Evolutionary conservation across 1,140 invertebrate genomes (phyloP).

Genomic region (Brachionus sp.): DNA sequence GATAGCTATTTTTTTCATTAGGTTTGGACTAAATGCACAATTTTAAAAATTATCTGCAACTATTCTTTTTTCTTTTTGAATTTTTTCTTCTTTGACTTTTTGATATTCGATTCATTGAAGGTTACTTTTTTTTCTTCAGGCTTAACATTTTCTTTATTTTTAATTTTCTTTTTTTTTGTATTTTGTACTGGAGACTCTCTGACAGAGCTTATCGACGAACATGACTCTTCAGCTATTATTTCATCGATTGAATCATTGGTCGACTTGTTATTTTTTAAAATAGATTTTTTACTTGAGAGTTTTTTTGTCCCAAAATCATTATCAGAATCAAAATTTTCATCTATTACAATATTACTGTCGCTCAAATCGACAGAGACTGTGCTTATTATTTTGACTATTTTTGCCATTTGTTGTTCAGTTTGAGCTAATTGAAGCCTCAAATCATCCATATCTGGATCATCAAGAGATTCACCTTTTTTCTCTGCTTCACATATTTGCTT

Average conservation of each 20-base stretch:
- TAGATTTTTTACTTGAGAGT: neutral
- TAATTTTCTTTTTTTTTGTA: neutral
- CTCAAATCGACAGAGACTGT: neutral
- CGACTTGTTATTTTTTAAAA: neutral
- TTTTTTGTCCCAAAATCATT: neutral
- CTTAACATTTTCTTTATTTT: neutral
- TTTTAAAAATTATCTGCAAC: too few species aligned
- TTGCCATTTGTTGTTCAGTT: slow-evolving; percentile 37
- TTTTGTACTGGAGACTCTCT: neutral
- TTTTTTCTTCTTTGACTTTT: neutral
- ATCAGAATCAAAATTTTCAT: slow-evolving; percentile 8
- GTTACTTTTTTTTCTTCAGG: neutral
- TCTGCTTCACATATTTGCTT: neutral
- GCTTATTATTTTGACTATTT: slow-evolving; percentile 26
- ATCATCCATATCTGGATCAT: slow-evolving; percentile 34
- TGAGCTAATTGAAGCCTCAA: slow-evolving; percentile 33
- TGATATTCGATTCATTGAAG: neutral
- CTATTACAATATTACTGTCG: neutral
- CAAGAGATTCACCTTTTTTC: slow-evolving; percentile 19
- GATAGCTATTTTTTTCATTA: too few species aligned
- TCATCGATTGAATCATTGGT: neutral
- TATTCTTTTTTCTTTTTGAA: neutral
- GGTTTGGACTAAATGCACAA: too few species aligned
- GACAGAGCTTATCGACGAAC: neutral
- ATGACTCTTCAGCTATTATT: neutral